phyloP scores from a whole-genome alignment of 2,888 invertebrate genomes.

The Pyrrhosoma nymphula region DNA sequence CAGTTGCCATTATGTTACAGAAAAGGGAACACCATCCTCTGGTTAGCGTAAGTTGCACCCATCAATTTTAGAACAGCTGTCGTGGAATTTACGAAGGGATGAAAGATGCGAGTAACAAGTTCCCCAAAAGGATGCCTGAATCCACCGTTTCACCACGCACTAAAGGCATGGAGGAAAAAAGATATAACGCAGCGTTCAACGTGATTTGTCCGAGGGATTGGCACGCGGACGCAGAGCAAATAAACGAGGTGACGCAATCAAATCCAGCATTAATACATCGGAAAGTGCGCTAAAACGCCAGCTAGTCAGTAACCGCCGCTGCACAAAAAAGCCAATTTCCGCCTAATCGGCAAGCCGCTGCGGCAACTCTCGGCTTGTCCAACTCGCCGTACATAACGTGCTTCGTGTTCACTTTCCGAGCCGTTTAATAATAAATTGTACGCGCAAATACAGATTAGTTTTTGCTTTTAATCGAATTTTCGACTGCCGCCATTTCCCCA shows the following conservation, averaged over 20 bases:
- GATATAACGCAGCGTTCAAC: background rate
- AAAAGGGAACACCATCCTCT: too few relatives aligned
- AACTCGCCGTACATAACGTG: background rate
- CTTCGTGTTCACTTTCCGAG: background rate
- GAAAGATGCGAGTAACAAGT: too few relatives aligned
- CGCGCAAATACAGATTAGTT: background rate
- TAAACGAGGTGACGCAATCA: background rate
- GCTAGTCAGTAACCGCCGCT: background rate
- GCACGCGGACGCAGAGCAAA: background rate
- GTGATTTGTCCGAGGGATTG: background rate
- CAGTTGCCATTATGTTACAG: too few relatives aligned
- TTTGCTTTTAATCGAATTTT: background rate
- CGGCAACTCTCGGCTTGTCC: background rate
- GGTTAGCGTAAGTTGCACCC: too few relatives aligned
- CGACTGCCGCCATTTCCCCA: background rate
- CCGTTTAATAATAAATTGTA: background rate
- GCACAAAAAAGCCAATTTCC: background rate
- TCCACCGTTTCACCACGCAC: too few relatives aligned
- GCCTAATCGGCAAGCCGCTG: background rate
- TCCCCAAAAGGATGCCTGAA: too few relatives aligned
- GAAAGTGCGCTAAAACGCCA: background rate
- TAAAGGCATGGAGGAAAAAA: background rate
- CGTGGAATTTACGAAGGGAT: too few relatives aligned
- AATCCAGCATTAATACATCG: background rate
- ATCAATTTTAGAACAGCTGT: too few relatives aligned